Base-by-base conservation (phyloP, 2,797 vertebrate species). In the Amblyopsis hoosieri region DNA sequence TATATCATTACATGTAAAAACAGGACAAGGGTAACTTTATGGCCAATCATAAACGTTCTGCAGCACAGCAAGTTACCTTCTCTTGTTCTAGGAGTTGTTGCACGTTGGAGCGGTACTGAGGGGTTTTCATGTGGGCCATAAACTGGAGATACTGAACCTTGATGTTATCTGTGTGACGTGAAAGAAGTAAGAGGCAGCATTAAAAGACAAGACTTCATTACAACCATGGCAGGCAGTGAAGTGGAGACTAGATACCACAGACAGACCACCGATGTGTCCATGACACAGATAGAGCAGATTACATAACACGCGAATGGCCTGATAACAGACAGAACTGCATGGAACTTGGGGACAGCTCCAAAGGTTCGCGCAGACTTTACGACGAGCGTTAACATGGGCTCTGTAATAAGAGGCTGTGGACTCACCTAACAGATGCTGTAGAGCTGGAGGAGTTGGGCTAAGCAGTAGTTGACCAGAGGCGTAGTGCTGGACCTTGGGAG, bases 141-240 rank as follows among this genome's bases (percentile, higher is more conserved):
- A 99, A 98, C 90, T 99, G 97, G 83, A 99, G 83, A 87, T 99
- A 99, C 74, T 99, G 97, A 64, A 98, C 91, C 94, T 95, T 98
- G 79, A 98, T 93, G 64, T 96, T 98, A 85, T 99, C 98, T 99
- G 88, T 48, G 72, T 71, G 51, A 13, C 63, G n/a, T 59, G 4
- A 60, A 6, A 47, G 55, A 51, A 13, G n/a, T 3, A n/a, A 62
- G 45, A 42, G 14, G 57, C 14, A 50, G n/a, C 37, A 57, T 29
- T 29, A 2, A 2, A 33, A 45, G 29, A 56, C 12, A 5, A n/a
- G 6, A 23, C 3, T 13, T 3, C 1, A 23, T 57, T 52, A 62
- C 17, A 55, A 2, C 12, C 1, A 59, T 1, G 12, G 14, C 12
- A 12, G 12, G 42, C 6, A 42, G 37, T 42, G 10, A 42, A n/a